phyloP scores from a whole-genome alignment of 2,797 vertebrate genomes.

The Fistularia tabacaria region DNA sequence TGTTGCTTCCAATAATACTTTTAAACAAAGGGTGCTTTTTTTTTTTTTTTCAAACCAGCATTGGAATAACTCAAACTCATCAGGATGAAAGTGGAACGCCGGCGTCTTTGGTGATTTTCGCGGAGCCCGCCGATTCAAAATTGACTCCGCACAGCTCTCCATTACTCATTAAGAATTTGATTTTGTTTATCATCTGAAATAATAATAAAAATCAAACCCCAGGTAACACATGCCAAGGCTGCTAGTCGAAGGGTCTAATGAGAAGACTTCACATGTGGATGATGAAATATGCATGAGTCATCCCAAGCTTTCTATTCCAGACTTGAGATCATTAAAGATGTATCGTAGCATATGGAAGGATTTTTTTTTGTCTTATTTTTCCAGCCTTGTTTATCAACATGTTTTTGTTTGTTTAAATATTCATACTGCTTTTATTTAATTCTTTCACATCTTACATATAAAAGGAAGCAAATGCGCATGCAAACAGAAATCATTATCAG shows the following conservation, averaged over 20 bases:
- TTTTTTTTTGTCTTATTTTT: slow-evolving; percentile 82
- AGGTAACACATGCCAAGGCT: slow-evolving; percentile 77
- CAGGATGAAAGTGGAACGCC: slow-evolving; percentile 22
- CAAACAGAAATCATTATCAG: slow-evolving; percentile 81
- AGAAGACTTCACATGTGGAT: slow-evolving; percentile 82
- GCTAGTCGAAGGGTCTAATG: slow-evolving; percentile 72
- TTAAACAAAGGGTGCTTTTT: too few species aligned
- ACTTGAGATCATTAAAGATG: slow-evolving; percentile 87
- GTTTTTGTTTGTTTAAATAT: slow-evolving; percentile 87
- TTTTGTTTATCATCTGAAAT: slow-evolving; percentile 76
- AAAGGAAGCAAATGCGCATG: slow-evolving; percentile 80
- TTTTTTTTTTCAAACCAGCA: too few species aligned
- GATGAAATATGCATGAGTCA: slow-evolving; percentile 84
- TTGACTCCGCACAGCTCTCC: slow-evolving; percentile 49
- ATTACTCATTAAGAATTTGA: slow-evolving; percentile 75
- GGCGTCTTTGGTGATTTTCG: slow-evolving; percentile 38
- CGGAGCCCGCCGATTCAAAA: slow-evolving; percentile 34
- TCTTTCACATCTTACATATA: slow-evolving; percentile 85
- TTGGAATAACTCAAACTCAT: slow-evolving; percentile 18
- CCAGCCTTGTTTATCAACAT: slow-evolving; percentile 85
- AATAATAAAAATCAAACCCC: slow-evolving; percentile 77
- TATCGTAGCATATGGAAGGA: slow-evolving; percentile 83
- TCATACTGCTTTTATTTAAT: slow-evolving; percentile 84
- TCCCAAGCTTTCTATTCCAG: slow-evolving; percentile 82
- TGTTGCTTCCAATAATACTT: too few species aligned